Evolutionary conservation across 2,797 vertebrate species (phyloP).

Genomic region (Aldrovandia affinis): DNA sequence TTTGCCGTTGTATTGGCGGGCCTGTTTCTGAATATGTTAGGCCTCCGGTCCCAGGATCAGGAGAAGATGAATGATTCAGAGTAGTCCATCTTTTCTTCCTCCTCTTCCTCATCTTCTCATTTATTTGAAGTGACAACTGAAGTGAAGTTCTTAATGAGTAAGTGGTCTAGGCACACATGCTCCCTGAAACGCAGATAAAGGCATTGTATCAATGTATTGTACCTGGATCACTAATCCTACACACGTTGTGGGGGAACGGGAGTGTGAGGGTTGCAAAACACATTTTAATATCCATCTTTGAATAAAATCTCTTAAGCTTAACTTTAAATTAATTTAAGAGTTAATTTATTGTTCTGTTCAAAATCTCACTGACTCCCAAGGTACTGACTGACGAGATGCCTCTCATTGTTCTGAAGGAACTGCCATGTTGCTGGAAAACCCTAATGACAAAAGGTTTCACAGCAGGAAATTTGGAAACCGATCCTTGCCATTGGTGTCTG

Average conservation of each 20-base stretch:
- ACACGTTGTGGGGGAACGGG: neutral
- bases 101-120: neutral
- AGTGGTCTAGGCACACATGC: neutral
- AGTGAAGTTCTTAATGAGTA: neutral
- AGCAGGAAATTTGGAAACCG: slow-evolving; percentile 6
- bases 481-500: neutral
- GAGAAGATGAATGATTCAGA: neutral
- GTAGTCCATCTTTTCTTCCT: neutral
- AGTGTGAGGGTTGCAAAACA: neutral
- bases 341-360: neutral
- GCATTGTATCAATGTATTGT: neutral
- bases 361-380: neutral
- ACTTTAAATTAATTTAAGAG: neutral
- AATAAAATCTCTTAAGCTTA: neutral
- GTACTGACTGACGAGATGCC: neutral
- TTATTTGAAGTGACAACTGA: neutral
- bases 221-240: too few species aligned
- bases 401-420: neutral
- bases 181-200: neutral
- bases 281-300: neutral
- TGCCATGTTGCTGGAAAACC: neutral
- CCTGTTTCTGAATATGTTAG: neutral
- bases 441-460: neutral
- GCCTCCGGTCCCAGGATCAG: neutral
- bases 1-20: neutral